Evolutionary conservation across 2,797 vertebrate genomes (phyloP).

Genomic region (Poecile montanus): DNA sequence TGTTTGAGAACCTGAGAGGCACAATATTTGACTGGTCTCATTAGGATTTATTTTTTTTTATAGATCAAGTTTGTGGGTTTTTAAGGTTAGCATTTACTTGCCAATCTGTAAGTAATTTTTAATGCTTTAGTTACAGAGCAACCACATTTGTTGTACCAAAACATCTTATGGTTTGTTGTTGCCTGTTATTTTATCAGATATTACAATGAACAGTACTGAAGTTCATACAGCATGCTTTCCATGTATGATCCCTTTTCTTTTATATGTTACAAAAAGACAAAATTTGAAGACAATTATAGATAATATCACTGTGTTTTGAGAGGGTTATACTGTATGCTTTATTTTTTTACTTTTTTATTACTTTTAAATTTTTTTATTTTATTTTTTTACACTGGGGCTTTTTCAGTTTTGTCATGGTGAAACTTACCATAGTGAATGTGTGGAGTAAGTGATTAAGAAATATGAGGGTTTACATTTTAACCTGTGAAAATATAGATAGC

Average conservation of each 20-base stretch:
- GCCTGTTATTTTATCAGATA: background rate
- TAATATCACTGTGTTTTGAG: background rate
- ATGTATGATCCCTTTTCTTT: background rate
- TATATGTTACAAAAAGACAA: background rate
- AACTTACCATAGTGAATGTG: background rate
- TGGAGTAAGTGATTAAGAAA: background rate
- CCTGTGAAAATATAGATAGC: background rate
- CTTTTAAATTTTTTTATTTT: no score
- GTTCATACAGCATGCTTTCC: background rate
- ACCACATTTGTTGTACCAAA: background rate
- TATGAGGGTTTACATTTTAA: background rate
- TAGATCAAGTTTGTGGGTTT: rapidly evolving
- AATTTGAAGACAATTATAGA: background rate
- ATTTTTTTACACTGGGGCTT: rapidly evolving
- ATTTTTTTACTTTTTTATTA: background rate
- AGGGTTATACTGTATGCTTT: background rate
- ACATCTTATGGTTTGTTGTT: background rate
- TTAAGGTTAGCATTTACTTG: background rate
- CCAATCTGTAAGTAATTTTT: background rate
- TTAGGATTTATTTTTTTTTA: background rate
- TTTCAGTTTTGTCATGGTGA: background rate
- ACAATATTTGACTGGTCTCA: background rate
- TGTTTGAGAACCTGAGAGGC: background rate
- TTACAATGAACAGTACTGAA: background rate
- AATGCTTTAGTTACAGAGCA: background rate